A percentile compares a stretch with the other conserved stretches of the same genome.
These are phyloP conservation scores for Dasypolia templi DNA, from an alignment of 2,888 invertebrate species.

Conservation along the genomic window DNA sequence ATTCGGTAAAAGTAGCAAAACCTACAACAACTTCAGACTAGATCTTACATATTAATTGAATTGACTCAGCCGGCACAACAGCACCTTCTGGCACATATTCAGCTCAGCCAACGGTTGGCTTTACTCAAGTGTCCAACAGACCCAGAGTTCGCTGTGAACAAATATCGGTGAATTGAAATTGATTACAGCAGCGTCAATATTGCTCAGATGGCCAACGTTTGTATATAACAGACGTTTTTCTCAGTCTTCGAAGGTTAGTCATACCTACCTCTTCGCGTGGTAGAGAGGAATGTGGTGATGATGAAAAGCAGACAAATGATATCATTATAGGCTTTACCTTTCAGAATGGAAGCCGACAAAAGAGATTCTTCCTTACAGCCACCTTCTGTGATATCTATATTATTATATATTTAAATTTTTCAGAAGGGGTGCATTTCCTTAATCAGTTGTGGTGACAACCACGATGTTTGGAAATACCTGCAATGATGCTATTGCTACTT, in stretches of 20 bases:
- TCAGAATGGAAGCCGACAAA: not conserved
- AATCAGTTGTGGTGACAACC: too few relatives aligned
- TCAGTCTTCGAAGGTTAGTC: constrained; percentile 47
- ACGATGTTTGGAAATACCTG: too few relatives aligned
- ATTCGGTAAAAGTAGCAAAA: not conserved
- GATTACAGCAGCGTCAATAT: constrained; percentile 58
- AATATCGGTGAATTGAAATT: constrained; percentile 65
- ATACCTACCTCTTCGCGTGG: constrained; percentile 31
- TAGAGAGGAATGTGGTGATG: constrained; percentile 19
- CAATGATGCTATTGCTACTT: too few relatives aligned
- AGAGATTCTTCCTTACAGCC: not conserved
- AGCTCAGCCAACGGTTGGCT: constrained; percentile 30
- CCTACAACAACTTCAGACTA: not conserved
- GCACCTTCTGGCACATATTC: constrained; percentile 10
- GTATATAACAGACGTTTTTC: constrained; percentile 46
- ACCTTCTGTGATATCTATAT: too few relatives aligned
- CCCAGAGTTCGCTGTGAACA: constrained; percentile 46
- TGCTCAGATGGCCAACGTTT: constrained; percentile 58
- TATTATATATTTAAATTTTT: too few relatives aligned
- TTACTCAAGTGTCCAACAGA: constrained; percentile 57
- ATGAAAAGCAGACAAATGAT: not conserved
- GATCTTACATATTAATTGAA: not conserved
- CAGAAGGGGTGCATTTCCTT: too few relatives aligned
- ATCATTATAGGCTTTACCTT: not conserved
- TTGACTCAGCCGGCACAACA: not conserved